These are phyloP conservation scores for Littorina saxatilis DNA, from an alignment of 1,140 invertebrate genomes.

Conservation along the genomic window DNA sequence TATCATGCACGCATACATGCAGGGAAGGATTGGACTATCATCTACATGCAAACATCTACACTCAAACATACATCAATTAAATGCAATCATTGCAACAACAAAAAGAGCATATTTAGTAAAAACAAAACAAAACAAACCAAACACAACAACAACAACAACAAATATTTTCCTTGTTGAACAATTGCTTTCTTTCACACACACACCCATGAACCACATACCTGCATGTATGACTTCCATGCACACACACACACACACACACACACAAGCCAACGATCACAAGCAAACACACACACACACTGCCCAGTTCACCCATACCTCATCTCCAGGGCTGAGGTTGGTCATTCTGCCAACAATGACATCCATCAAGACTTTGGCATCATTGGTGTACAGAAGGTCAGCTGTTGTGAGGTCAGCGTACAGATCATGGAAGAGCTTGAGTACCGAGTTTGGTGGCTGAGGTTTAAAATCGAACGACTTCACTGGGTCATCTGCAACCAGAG, in stretches of 20 bases:
- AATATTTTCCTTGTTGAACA: too few species aligned
- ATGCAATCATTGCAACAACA: too few species aligned
- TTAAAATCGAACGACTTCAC: slow-evolving; percentile 88
- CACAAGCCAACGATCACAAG: background rate
- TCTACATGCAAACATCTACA: too few species aligned
- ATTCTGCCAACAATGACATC: slow-evolving; percentile 93
- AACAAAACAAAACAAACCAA: too few species aligned
- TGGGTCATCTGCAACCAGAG: slow-evolving; percentile 84
- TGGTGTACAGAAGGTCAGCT: slow-evolving; percentile 92
- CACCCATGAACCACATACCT: too few species aligned
- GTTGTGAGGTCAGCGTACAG: slow-evolving; percentile 86
- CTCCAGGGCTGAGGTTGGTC: slow-evolving; percentile 90
- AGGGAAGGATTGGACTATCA: too few species aligned
- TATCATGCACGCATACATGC: too few species aligned
- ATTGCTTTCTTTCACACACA: too few species aligned
- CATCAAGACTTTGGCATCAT: slow-evolving; percentile 93
- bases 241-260: background rate
- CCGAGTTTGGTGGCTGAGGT: slow-evolving; percentile 86
- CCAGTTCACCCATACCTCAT: slow-evolving; percentile 85
- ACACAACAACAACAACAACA: too few species aligned
- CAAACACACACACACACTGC: slow-evolving; percentile 6
- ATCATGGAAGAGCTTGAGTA: slow-evolving; percentile 91
- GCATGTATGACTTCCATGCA: background rate
- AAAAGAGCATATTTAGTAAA: too few species aligned
- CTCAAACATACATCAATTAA: too few species aligned